Conservation (phyloP, 2,888 invertebrate species). For the Lumbricus terrestris region DNA sequence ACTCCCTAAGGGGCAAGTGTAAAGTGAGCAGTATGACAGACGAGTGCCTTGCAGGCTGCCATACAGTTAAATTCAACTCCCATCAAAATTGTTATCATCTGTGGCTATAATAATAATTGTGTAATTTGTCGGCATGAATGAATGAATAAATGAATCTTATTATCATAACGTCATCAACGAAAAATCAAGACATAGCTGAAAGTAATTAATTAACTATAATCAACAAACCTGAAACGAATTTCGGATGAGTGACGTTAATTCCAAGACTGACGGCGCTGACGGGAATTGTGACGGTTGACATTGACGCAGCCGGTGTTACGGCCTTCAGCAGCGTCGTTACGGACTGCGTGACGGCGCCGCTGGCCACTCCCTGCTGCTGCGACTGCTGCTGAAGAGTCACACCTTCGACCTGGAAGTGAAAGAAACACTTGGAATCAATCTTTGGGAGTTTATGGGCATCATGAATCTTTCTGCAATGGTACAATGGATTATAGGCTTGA, state of each 20-base stretch:
- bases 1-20: too few relatives aligned
- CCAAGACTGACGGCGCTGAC: constrained; percentile 56
- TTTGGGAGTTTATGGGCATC: too few relatives aligned
- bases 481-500: too few relatives aligned
- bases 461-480: too few relatives aligned
- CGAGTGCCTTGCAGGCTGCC: too few relatives aligned
- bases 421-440: background rate
- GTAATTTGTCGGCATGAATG: too few relatives aligned
- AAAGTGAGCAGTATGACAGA: too few relatives aligned
- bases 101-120: too few relatives aligned
- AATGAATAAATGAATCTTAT: too few relatives aligned
- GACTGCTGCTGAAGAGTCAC: background rate
- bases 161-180: background rate
- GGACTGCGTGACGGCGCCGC: constrained; percentile 60
- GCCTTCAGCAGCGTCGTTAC: constrained; percentile 70
- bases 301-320: constrained; percentile 58
- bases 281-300: constrained; percentile 63
- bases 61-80: too few relatives aligned
- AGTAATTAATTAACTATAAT: background rate
- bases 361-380: background rate
- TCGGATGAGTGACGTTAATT: constrained; percentile 5
- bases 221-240: background rate
- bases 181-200: background rate
- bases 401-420: background rate
- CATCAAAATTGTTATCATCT: too few relatives aligned